phyloP scores from a whole-genome alignment of 2,888 invertebrate genomes.

The Chloroclysta siterata region DNA sequence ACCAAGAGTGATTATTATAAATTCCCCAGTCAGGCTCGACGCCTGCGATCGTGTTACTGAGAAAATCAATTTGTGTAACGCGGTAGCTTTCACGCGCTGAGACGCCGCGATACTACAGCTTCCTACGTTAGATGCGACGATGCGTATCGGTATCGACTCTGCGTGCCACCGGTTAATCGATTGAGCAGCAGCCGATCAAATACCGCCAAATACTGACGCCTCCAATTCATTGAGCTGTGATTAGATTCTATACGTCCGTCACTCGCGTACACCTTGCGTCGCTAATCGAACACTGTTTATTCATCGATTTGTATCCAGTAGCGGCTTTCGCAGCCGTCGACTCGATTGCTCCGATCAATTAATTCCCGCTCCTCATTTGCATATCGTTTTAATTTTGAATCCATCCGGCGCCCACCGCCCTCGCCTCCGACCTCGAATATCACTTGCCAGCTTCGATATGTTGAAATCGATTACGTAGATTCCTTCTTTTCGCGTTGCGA shows the following conservation, averaged over 20 bases:
- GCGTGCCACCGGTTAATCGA: constrained; percentile 60
- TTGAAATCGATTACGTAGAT: constrained; percentile 77
- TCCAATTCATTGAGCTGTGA: constrained; percentile 65
- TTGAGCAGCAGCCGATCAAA: constrained; percentile 63
- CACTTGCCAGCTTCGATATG: constrained; percentile 73
- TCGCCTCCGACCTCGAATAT: constrained; percentile 75
- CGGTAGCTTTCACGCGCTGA: constrained; percentile 61
- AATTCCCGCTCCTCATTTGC: constrained; percentile 76
- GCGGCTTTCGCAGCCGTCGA: constrained; percentile 70
- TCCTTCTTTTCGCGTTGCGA: constrained; percentile 69
- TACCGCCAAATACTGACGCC: constrained; percentile 62
- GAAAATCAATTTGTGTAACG: constrained; percentile 64
- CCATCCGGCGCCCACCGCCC: constrained; percentile 78
- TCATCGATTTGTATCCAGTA: constrained; percentile 79
- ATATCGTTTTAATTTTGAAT: constrained; percentile 81
- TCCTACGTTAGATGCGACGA: constrained; percentile 28
- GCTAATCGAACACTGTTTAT: constrained; percentile 78
- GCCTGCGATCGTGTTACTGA: constrained; percentile 51
- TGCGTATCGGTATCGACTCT: constrained; percentile 48
- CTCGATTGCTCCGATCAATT: constrained; percentile 75
- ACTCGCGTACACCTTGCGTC: constrained; percentile 66
- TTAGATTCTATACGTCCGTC: constrained; percentile 71
- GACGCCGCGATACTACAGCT: constrained; percentile 18
- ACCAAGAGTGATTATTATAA: constrained; percentile 68
- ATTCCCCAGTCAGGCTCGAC: constrained; percentile 69